These are phyloP conservation scores for Dilophus febrilis DNA, from an alignment of 2,888 invertebrate genomes.

Conservation along the genomic window DNA sequence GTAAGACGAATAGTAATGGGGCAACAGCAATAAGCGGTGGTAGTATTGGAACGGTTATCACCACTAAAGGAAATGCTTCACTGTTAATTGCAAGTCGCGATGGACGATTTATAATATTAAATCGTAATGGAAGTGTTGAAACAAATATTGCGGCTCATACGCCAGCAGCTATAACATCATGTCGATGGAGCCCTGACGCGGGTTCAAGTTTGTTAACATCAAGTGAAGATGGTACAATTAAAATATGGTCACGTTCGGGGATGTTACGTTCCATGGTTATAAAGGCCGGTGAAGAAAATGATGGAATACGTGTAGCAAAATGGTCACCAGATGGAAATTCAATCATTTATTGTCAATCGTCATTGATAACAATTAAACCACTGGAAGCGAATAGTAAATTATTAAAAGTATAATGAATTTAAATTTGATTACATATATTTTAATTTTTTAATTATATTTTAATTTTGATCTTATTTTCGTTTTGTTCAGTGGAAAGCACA, in stretches of 20 bases:
- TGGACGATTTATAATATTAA: conserved; percentile 77
- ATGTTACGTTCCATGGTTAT: conserved; percentile 81
- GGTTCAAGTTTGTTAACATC: conserved; percentile 88
- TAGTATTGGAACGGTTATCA: no score
- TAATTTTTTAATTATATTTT: background rate
- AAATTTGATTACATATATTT: conserved; percentile 2
- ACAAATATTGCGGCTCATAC: conserved; percentile 84
- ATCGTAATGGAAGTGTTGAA: conserved; percentile 79
- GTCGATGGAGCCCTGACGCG: conserved; percentile 89
- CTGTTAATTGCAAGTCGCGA: conserved; percentile 76
- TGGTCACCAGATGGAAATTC: conserved; percentile 63
- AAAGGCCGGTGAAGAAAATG: no score
- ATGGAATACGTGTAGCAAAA: conserved; percentile 65
- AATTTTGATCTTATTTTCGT: conserved; percentile 1
- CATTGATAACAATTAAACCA: conserved; percentile 49
- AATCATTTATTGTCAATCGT: conserved; percentile 51
- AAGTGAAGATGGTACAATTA: conserved; percentile 92
- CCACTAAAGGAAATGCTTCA: conserved; percentile 40
- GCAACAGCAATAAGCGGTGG: background rate
- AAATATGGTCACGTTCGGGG: conserved; percentile 94
- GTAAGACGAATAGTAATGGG: conserved; percentile 17
- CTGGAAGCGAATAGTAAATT: conserved; percentile 57
- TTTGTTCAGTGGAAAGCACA: conserved; percentile 80
- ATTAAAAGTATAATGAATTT: conserved; percentile 36
- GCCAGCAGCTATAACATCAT: conserved; percentile 73